A percentile compares a stretch with the other conserved stretches of the same genome.
These are phyloP conservation scores for Microtus oregoni DNA, from an alignment of 2,113 vertebrate genomes.

Conservation along the genomic window DNA sequence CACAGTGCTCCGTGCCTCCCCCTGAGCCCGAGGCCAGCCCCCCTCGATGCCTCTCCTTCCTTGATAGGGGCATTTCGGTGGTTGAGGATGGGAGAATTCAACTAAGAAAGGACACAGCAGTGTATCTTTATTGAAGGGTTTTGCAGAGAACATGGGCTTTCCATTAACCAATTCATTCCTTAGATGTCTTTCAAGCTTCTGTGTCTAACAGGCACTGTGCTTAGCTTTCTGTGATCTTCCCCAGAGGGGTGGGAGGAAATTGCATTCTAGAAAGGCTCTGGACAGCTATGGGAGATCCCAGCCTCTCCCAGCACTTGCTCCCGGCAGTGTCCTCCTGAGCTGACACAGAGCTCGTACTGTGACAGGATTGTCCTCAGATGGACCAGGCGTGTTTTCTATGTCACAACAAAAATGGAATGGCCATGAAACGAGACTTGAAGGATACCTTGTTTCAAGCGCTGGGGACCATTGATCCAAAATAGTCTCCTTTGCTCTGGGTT, in stretches of 20 bases:
- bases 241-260: background rate
- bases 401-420: background rate
- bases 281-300: background rate
- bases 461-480: background rate
- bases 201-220: background rate
- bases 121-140: background rate
- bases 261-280: background rate
- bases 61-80: background rate
- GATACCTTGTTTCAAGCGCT: background rate
- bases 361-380: background rate
- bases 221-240: constrained; percentile 26
- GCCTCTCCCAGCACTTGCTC: background rate
- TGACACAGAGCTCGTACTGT: background rate
- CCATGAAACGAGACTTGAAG: background rate
- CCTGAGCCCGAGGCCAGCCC: background rate
- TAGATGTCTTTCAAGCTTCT: background rate
- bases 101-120: background rate
- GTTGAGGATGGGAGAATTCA: background rate
- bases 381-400: background rate
- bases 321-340: background rate
- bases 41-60: background rate
- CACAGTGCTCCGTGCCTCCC: background rate
- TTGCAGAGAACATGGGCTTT: background rate
- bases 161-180: constrained; percentile 12
- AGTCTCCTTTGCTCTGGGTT: constrained; percentile 10